A percentile compares a stretch with the other conserved stretches of the same genome.
phyloP scores from a whole-genome alignment of 2,797 vertebrate genomes.

The Bradypodion ventrale region DNA sequence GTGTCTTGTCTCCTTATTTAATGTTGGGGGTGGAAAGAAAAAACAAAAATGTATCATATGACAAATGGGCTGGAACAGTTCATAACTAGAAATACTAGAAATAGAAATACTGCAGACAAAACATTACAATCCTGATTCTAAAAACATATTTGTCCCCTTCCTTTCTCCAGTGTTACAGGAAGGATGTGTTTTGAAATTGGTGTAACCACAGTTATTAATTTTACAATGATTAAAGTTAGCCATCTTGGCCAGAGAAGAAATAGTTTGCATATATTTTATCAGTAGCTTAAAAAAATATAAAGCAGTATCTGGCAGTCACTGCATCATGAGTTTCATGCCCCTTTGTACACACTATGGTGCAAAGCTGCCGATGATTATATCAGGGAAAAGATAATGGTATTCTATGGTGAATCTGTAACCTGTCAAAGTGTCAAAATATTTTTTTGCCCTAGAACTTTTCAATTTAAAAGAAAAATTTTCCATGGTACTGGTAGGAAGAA shows the following conservation, averaged over 20 bases:
- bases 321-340: slow-evolving; percentile 29
- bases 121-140: slow-evolving; percentile 40
- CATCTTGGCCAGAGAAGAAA: slow-evolving; percentile 37
- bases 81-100: slow-evolving; percentile 19
- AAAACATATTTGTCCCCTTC: slow-evolving; percentile 45
- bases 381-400: slow-evolving; percentile 29
- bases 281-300: neutral
- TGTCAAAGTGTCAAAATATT: slow-evolving; percentile 53
- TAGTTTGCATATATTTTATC: slow-evolving; percentile 20
- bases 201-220: slow-evolving; percentile 10
- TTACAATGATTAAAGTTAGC: too few species aligned
- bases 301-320: slow-evolving; percentile 18
- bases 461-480: slow-evolving; percentile 38
- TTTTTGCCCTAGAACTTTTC: slow-evolving; percentile 54
- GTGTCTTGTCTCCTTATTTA: too few species aligned
- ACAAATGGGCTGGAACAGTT: slow-evolving; percentile 43
- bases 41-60: slow-evolving; percentile 43
- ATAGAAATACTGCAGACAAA: slow-evolving; percentile 35
- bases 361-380: neutral
- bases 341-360: slow-evolving; percentile 20
- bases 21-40: too few species aligned
- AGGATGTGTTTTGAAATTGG: slow-evolving; percentile 34
- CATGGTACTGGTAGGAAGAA: neutral
- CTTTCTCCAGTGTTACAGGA: slow-evolving; percentile 19
- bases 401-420: slow-evolving; percentile 53